Evolutionary conservation across 1,140 invertebrate species (phyloP).

Genomic region (Drosophila oshimai): DNA sequence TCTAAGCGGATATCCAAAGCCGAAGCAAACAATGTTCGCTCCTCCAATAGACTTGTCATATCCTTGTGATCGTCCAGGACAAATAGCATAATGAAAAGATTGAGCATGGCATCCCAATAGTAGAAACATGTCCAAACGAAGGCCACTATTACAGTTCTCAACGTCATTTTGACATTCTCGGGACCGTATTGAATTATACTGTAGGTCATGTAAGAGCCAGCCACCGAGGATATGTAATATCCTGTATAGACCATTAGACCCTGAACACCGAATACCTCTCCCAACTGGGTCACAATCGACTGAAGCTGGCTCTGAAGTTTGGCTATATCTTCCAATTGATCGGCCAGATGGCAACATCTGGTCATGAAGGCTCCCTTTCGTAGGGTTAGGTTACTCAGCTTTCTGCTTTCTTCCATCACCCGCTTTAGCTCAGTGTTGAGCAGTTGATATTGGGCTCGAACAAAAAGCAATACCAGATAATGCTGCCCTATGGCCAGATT

Average conservation of each 20-base stretch:
- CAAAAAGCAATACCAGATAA: neutral
- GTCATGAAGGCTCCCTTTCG: slow-evolving; percentile 13
- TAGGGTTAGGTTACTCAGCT: neutral
- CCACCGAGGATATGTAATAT: slow-evolving; percentile 9
- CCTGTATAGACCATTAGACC: neutral
- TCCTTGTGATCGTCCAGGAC: slow-evolving; percentile 2
- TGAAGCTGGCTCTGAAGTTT: slow-evolving; percentile 8
- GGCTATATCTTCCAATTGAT: slow-evolving; percentile 12
- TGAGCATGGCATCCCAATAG: slow-evolving; percentile 8
- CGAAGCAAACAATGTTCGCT: slow-evolving; percentile 1
- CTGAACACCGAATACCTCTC: neutral
- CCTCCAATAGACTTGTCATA: neutral
- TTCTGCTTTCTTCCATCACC: neutral
- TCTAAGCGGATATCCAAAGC: slow-evolving; percentile 15
- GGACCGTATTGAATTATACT: neutral
- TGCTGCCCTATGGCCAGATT: slow-evolving; percentile 7
- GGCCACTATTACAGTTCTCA: fast-evolving
- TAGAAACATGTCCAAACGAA: neutral
- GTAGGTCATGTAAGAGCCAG: neutral
- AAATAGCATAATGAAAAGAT: neutral
- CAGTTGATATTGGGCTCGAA: slow-evolving; percentile 6
- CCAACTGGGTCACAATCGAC: neutral
- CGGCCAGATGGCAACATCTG: slow-evolving; percentile 19
- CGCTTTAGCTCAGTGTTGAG: slow-evolving; percentile 2
- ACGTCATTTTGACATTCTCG: neutral